Percentiles rank a stretch among this genome's conserved stretches.
Conservation (phyloP, 2,113 vertebrate genomes). For the Ceyx margarethae region DNA sequence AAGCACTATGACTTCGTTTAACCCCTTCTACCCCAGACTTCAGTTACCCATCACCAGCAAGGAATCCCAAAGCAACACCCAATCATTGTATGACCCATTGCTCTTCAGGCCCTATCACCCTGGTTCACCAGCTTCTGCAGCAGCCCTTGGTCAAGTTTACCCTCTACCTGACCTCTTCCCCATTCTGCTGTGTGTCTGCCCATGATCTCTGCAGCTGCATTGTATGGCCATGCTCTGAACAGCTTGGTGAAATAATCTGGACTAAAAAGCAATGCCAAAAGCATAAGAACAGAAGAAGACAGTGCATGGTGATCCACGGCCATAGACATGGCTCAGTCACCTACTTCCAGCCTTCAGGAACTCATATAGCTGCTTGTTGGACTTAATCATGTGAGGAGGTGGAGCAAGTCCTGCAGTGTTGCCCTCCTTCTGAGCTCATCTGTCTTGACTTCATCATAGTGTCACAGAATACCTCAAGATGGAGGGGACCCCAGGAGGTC, state of each 20-base stretch:
- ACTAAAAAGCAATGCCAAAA: not conserved
- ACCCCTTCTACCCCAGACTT: not conserved
- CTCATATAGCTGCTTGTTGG: not conserved
- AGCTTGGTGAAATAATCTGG: not conserved
- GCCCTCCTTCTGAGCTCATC: not conserved
- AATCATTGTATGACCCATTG: not conserved
- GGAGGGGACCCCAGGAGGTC: not conserved
- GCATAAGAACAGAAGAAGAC: not conserved
- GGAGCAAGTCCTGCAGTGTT: not conserved
- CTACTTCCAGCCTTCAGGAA: not conserved
- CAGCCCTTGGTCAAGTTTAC: not conserved
- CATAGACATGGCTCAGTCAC: not conserved
- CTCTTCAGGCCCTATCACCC: not conserved
- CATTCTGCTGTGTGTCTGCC: not conserved
- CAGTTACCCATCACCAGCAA: not conserved
- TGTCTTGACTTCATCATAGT: not conserved
- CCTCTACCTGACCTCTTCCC: not conserved
- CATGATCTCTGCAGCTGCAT: rapidly evolving
- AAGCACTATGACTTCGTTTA: not conserved
- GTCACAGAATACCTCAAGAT: not conserved
- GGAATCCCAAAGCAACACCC: not conserved
- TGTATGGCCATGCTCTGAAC: not conserved
- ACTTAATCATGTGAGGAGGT: not conserved
- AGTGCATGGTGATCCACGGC: not conserved
- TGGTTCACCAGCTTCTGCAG: not conserved